Evolutionary conservation across 2,797 vertebrate genomes (phyloP), one percentile per base, ranked within the genome.

Genomic region (Streptopelia turtur): DNA sequence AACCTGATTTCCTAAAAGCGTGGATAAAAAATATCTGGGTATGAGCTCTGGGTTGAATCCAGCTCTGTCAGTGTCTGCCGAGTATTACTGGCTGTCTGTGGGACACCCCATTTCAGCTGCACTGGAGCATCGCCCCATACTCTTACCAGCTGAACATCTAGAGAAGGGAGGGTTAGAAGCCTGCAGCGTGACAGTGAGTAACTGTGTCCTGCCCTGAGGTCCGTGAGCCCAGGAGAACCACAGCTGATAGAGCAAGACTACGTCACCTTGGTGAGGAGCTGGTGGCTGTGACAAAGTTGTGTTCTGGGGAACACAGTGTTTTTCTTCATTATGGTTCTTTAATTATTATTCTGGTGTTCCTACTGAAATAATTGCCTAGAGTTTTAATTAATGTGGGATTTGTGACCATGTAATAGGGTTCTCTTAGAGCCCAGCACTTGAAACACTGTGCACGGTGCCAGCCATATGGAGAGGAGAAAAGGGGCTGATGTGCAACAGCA

Each of bases 401-500:
- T 89, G 43, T 84, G 57, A 72, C 61, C 15, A 10, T 8, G 23
- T 57, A 47, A 22, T 15, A 60, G 83, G 30, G 45, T 90, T 89
- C n/a, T 69, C 7, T 30, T 49, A 28, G 50, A 80, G 60, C 30
- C 4, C 45, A 37, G 25, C 22, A 35, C 31, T 28, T 57, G 76
- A 41, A 66, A 52, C 13, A 4, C 30, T 14, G 6, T 0, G 0
- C 45, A 2, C 1, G 7, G 25, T 85, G 60, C 71, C 5, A 17
- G n/a, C 41, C 18, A 3, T 39, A 27, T 71, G 60, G 16, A 83
- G 60, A n/a, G 22, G 50, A 28, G 60, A 43, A 55, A 11, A 11
- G 87, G 56, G 50, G 37, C 31, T 52, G 37, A 24, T n/a, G 66
- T 27, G 63, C 66, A 41, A 3, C 65, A n/a, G 2, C 1, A 5